Percentiles rank a stretch among this genome's conserved stretches.
phyloP scores from a whole-genome alignment of 2,888 invertebrate genomes.

The Trypoxylon attenuatum region DNA sequence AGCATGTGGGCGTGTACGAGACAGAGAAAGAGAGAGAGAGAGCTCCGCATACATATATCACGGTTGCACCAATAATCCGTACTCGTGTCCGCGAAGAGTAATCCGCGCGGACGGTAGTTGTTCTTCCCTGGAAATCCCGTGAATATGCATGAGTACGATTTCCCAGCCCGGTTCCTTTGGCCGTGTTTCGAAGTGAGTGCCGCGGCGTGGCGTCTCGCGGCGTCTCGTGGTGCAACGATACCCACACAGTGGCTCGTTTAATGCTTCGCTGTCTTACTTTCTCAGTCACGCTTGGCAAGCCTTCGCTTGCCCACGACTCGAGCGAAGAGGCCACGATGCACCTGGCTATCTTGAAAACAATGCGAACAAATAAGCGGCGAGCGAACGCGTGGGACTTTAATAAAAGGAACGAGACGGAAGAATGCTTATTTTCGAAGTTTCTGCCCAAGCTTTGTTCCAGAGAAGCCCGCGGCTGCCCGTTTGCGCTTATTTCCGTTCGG shows the following conservation, averaged over 20 bases:
- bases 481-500: constrained; percentile 1
- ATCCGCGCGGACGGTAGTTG: constrained; percentile 8
- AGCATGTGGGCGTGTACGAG: no score
- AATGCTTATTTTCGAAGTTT: not conserved
- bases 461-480: not conserved
- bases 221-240: no score
- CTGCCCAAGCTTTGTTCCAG: not conserved
- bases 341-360: not conserved
- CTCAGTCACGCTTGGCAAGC: no score
- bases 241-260: constrained; percentile 1
- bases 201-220: not conserved
- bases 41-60: not conserved
- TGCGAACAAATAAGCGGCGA: not conserved
- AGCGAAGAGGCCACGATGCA: not conserved
- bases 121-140: constrained; percentile 17
- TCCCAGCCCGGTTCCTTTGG: constrained; percentile 12
- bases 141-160: constrained; percentile 31
- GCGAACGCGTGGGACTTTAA: not conserved
- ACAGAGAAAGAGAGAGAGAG: no score
- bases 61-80: constrained; percentile 12
- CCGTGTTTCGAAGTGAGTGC: constrained; percentile 10
- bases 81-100: constrained; percentile 14
- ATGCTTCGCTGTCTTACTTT: not conserved
- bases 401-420: not conserved
- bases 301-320: not conserved